Conservation (phyloP, 2,113 vertebrate species). For the Amazona vittata region DNA sequence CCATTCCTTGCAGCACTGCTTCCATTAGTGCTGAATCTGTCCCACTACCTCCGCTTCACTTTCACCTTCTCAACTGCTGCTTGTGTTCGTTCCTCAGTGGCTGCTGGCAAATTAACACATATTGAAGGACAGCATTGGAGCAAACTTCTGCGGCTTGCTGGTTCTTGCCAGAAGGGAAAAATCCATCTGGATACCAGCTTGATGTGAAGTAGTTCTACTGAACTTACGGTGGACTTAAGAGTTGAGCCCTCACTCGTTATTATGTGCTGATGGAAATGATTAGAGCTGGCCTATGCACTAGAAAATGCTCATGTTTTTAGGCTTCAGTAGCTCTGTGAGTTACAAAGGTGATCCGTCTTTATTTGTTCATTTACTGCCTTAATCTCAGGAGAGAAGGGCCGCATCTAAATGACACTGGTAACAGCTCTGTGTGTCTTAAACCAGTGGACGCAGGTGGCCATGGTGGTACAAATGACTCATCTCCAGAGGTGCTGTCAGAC, state of each 20-base stretch:
- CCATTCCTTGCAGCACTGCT: accelerated
- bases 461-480: neutral
- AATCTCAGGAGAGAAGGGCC: neutral
- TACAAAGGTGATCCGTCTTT: neutral
- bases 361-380: neutral
- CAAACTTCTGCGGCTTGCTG: neutral
- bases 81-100: neutral
- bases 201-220: neutral
- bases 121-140: neutral
- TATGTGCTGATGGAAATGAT: neutral
- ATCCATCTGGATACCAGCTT: neutral
- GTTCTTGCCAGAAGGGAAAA: neutral
- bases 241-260: neutral
- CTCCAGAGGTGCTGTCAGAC: neutral
- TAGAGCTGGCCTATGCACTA: neutral
- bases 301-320: neutral
- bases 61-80: neutral
- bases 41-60: neutral
- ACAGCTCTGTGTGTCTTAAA: neutral
- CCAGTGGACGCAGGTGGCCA: neutral
- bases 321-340: neutral
- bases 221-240: neutral
- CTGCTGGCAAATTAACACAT: neutral
- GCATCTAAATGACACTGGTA: accelerated
- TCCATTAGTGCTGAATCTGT: neutral